These are phyloP conservation scores for Patiria pectinifera DNA, from an alignment of 53 echinoderm and acorn worm genomes.

Conservation along the genomic window DNA sequence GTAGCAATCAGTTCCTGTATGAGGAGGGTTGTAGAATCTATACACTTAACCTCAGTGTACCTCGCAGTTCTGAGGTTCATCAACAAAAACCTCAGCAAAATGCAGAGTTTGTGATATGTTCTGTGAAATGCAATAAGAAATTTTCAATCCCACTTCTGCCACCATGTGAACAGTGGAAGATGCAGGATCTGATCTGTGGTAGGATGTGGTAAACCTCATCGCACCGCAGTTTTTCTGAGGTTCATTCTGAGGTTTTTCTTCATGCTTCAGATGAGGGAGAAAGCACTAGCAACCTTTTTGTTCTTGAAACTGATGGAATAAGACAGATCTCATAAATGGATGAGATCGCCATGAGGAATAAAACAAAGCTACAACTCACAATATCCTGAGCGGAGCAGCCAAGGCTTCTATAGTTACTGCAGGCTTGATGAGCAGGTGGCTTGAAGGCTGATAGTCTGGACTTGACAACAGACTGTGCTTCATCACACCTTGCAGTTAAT, in stretches of 20 bases:
- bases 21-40: background rate
- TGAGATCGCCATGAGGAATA: background rate
- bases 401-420: slow-evolving; percentile 24
- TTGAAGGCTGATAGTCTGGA: slow-evolving; percentile 41
- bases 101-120: too few relatives aligned
- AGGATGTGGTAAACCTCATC: background rate
- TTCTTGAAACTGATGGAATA: background rate
- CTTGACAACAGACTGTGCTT: slow-evolving; percentile 8
- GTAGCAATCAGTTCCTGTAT: slow-evolving; percentile 62
- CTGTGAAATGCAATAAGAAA: too few relatives aligned
- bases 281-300: background rate
- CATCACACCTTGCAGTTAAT: background rate
- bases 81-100: background rate
- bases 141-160: too few relatives aligned
- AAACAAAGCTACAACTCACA: slow-evolving; percentile 48
- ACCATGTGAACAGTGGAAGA: too few relatives aligned
- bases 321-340: background rate
- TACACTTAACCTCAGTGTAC: too few relatives aligned
- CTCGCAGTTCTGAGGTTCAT: too few relatives aligned
- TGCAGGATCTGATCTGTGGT: too few relatives aligned
- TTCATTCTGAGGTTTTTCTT: too few relatives aligned
- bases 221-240: too few relatives aligned
- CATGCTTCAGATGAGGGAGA: too few relatives aligned
- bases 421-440: slow-evolving; percentile 16
- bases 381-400: slow-evolving; percentile 51